Conservation (phyloP, 2,888 invertebrate species). For the Linnaemya vulpina region DNA sequence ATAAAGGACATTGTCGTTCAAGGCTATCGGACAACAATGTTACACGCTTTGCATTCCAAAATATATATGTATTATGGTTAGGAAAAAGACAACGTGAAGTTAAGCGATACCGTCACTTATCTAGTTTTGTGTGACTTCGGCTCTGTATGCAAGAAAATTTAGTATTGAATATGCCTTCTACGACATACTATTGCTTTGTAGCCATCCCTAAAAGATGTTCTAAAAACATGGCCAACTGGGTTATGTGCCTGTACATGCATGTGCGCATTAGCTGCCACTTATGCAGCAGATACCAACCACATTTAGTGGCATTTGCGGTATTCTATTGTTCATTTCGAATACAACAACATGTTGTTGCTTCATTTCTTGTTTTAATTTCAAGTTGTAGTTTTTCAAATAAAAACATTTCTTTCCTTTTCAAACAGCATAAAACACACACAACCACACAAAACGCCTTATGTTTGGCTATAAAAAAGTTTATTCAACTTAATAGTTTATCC, state of each 20-base stretch:
- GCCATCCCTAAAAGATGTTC: no score
- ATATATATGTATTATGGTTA: no score
- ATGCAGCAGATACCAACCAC: constrained; percentile 16
- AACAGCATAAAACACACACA: background rate
- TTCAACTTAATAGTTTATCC: constrained; percentile 53
- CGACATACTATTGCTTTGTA: no score
- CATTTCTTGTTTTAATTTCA: constrained; percentile 28
- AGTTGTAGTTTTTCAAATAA: constrained; percentile 33
- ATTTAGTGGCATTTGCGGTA: constrained; percentile 63
- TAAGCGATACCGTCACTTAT: no score
- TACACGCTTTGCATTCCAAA: no score
- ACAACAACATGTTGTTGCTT: constrained; percentile 22
- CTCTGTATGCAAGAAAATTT: no score
- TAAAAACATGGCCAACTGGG: no score
- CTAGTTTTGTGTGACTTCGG: no score
- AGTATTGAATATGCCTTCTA: no score
- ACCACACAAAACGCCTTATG: constrained; percentile 43
- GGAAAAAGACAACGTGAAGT: no score
- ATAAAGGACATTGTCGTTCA: no score
- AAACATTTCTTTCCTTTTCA: constrained; percentile 1
- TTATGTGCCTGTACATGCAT: background rate
- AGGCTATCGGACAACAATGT: no score
- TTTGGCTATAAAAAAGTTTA: constrained; percentile 43
- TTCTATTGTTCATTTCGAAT: constrained; percentile 54
- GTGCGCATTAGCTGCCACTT: background rate